A percentile compares a stretch with the other conserved stretches of the same genome.
These are phyloP conservation scores for Phaetusa simplex DNA, from an alignment of 2,113 vertebrate species.

Conservation along the genomic window DNA sequence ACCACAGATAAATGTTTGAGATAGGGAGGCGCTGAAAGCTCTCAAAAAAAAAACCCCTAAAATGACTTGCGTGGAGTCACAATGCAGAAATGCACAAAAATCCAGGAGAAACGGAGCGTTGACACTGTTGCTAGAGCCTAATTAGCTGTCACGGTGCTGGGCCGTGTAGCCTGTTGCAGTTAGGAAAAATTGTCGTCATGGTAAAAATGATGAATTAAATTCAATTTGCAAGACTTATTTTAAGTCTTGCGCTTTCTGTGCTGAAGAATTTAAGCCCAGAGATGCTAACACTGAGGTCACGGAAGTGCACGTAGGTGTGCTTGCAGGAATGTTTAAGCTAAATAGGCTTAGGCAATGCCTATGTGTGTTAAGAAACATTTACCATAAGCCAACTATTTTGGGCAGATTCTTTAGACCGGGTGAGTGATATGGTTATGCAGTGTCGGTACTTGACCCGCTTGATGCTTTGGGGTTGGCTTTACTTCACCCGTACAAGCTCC, in stretches of 20 bases:
- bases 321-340: background rate
- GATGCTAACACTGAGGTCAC: accelerated
- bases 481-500: background rate
- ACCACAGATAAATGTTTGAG: background rate
- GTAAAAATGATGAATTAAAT: background rate
- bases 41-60: background rate
- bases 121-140: background rate
- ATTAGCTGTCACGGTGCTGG: background rate
- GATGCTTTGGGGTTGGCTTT: background rate
- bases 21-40: background rate
- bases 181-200: background rate
- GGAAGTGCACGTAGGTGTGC: accelerated
- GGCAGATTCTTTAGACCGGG: background rate
- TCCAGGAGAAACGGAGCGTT: background rate
- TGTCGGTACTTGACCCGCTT: background rate
- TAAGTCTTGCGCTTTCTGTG: background rate
- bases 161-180: background rate
- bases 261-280: background rate
- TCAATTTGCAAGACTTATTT: background rate
- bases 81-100: background rate
- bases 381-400: background rate
- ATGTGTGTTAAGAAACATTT: background rate
- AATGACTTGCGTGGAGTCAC: background rate
- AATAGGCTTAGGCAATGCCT: background rate
- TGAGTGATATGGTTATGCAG: accelerated